These are phyloP conservation scores for Perccottus glenii DNA, from an alignment of 2,113 vertebrate genomes.

Conservation along the genomic window DNA sequence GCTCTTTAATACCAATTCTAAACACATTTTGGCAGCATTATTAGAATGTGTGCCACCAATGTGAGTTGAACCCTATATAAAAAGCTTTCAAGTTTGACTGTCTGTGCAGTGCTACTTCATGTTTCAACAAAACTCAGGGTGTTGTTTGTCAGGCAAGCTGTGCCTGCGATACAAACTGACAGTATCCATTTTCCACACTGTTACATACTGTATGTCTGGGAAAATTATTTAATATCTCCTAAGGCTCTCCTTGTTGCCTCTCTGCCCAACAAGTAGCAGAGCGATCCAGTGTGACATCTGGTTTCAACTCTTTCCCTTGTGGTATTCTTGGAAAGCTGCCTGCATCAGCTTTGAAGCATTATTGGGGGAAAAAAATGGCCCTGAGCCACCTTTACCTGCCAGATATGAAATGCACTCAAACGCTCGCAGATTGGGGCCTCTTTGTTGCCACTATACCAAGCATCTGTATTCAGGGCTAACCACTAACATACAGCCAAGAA, in stretches of 20 bases:
- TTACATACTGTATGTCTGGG: slow-evolving; percentile 3
- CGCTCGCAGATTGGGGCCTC: slow-evolving; percentile 50
- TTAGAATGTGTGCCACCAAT: not conserved
- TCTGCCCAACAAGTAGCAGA: slow-evolving; percentile 71
- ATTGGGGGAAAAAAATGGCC: slow-evolving; percentile 73
- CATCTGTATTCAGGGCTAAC: slow-evolving; percentile 76
- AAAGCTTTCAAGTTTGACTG: not conserved
- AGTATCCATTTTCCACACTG: slow-evolving; percentile 5
- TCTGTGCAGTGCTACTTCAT: not conserved
- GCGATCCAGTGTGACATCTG: slow-evolving; percentile 82
- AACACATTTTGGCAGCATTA: not conserved
- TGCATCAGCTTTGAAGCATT: slow-evolving; percentile 71
- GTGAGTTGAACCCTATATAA: not conserved
- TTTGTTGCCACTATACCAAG: slow-evolving; percentile 67
- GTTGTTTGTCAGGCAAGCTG: not conserved
- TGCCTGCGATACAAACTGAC: slow-evolving; percentile 4
- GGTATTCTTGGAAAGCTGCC: slow-evolving; percentile 80
- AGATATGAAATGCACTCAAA: slow-evolving; percentile 7
- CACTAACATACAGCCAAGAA: slow-evolving; percentile 9
- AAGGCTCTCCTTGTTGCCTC: slow-evolving; percentile 61
- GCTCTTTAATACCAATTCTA: not conserved
- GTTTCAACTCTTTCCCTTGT: slow-evolving; percentile 82
- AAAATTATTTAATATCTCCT: not conserved
- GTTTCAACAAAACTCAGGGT: not conserved
- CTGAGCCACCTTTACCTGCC: slow-evolving; percentile 50